These are phyloP conservation scores for Arvicola amphibius DNA, from an alignment of 2,797 vertebrate species.

Conservation along the genomic window DNA sequence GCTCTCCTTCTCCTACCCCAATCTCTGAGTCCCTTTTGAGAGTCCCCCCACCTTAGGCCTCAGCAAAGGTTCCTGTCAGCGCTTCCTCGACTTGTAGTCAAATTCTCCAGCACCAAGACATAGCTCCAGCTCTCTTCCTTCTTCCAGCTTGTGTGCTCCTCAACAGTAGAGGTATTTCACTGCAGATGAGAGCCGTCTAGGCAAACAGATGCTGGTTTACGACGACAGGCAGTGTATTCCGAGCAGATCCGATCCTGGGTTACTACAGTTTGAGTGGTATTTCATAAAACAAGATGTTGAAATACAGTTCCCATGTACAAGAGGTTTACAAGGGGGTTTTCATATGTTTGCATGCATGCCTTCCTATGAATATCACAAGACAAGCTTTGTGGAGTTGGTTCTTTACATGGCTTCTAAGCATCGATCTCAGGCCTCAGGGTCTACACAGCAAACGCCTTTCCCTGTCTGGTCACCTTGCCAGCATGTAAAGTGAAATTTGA, in stretches of 20 bases:
- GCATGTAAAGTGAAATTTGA: slow-evolving; percentile 18
- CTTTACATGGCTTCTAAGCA: neutral
- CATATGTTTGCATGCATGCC: neutral
- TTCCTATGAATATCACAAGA: neutral
- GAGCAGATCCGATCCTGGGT: neutral
- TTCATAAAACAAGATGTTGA: slow-evolving; percentile 9
- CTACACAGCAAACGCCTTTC: neutral
- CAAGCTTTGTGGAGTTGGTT: neutral
- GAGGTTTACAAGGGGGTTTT: neutral
- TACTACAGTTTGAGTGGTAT: slow-evolving; percentile 13
- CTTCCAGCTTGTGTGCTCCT: neutral
- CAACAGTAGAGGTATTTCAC: neutral
- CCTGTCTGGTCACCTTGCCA: neutral
- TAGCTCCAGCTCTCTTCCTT: neutral
- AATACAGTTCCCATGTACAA: neutral
- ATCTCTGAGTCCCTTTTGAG: neutral
- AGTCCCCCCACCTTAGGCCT: neutral
- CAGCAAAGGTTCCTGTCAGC: neutral
- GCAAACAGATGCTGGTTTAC: slow-evolving; percentile 5
- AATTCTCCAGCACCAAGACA: neutral
- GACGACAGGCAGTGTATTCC: neutral
- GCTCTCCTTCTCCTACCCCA: neutral
- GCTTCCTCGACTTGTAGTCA: neutral
- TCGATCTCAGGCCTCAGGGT: neutral
- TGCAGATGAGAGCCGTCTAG: neutral